Conservation (phyloP, 2,797 vertebrate species). For the Distichodus sexfasciatus region DNA sequence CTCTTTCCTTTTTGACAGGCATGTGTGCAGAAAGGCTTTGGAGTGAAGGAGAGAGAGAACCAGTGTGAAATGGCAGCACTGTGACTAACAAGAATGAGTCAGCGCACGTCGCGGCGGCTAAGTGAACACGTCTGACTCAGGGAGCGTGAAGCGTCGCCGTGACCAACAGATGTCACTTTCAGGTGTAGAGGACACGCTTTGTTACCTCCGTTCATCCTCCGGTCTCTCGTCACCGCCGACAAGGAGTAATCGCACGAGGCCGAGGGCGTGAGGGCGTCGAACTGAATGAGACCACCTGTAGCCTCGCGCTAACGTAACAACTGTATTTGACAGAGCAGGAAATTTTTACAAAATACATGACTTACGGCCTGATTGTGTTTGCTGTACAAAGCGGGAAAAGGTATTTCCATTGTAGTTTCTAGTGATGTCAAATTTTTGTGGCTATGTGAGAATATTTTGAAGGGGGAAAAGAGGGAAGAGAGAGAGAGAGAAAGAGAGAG, state of each 20-base stretch:
- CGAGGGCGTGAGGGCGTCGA: background rate
- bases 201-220: background rate
- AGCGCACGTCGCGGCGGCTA: constrained; percentile 38
- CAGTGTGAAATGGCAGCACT: constrained; percentile 30
- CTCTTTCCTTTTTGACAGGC: background rate
- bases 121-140: constrained; percentile 56
- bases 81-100: constrained; percentile 64
- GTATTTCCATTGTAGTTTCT: too few species aligned
- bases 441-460: background rate
- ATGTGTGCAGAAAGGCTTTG: background rate
- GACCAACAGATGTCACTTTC: constrained; percentile 60
- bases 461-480: background rate
- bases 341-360: too few species aligned
- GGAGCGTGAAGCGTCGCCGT: constrained; percentile 56
- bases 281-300: background rate
- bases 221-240: background rate
- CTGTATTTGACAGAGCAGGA: too few species aligned
- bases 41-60: background rate
- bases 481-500: background rate
- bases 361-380: too few species aligned
- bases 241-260: too few species aligned
- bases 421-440: too few species aligned
- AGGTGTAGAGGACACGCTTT: constrained; percentile 13
- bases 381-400: too few species aligned
- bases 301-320: too few species aligned